Evolutionary conservation across 1,140 invertebrate species (phyloP).

Genomic region (Ladona fulva): DNA sequence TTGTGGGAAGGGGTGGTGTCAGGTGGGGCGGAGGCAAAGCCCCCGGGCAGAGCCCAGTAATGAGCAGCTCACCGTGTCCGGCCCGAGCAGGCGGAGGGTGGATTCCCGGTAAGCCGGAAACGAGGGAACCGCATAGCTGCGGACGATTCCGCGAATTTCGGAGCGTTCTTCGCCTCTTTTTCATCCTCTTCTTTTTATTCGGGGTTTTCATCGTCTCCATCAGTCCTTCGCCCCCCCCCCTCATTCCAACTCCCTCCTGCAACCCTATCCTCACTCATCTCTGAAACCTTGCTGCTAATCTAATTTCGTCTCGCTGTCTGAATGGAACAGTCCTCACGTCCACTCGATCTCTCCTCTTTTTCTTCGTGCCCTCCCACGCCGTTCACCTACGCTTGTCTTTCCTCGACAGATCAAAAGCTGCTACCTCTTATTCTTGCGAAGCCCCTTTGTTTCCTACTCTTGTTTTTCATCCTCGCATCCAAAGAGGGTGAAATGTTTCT

Average conservation of each 20-base stretch:
- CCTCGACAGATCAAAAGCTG: too few relatives aligned
- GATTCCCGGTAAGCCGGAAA: neutral
- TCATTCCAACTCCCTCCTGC: neutral
- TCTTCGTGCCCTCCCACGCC: too few relatives aligned
- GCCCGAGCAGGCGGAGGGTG: neutral
- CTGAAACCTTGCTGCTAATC: too few relatives aligned
- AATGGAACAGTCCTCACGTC: too few relatives aligned
- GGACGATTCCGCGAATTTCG: neutral
- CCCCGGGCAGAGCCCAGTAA: conserved; percentile 4
- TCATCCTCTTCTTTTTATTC: neutral
- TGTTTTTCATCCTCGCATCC: too few relatives aligned
- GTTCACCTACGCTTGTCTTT: too few relatives aligned
- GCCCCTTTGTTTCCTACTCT: too few relatives aligned
- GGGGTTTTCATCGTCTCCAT: neutral
- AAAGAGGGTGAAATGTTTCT: too few relatives aligned
- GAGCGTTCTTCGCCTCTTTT: neutral
- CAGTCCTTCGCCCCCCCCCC: too few relatives aligned
- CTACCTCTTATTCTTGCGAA: too few relatives aligned
- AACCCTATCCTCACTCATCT: neutral
- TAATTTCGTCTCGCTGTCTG: too few relatives aligned
- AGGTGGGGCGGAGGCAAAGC: neutral
- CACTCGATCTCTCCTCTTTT: too few relatives aligned
- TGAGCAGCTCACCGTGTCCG: conserved; percentile 1
- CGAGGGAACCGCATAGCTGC: neutral
- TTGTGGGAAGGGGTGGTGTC: neutral